Base-by-base conservation (phyloP, 2,113 vertebrate species). In the Peromyscus polionotus region DNA sequence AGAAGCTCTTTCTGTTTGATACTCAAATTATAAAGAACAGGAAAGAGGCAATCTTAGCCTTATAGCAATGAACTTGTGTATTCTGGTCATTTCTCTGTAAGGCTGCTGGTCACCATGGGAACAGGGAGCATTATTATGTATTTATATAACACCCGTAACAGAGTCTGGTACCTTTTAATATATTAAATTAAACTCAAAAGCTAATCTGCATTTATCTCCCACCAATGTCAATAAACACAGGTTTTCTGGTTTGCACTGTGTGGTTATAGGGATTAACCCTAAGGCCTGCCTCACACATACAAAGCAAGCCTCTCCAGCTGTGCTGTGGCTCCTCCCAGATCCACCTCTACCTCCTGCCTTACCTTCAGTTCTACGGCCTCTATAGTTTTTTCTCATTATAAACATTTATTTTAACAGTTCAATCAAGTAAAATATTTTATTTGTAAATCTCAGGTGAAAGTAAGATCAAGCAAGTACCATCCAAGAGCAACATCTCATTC, bases 171-270 rank as follows among this genome's bases (percentile, higher is more conserved):
- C n/a, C 11, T 95, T 85, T 87, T 45, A 95, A 93, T 67, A 39
- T 33, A 96, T 57, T 54, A 97, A 91, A 88, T 1, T n/a, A 8
- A 93, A 92, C 79, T 76, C 14, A 95, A 93, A 79, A 57, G n/a
- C 12, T 77, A 86, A 70, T 72, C 83, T 1, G 77, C 39, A 79
- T 93, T 96, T 93, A 92, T 93, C 33, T 94, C 59, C 26, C 67
- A 94, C 93, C 16, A 76, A 68, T 39, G 90, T 72, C 61, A 79
- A 26, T 54, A 96, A 83, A n/a, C 67, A 45, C 19, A 48, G 39
- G 26, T 7, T 48, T 68, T 70, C 54, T 70, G 12, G 19, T 70
- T 70, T 13, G 19, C 22, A 51, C 36, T 16, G 6, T 67, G 63
- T 87, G 31, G 42, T 36, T 67, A 67, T 14, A 33, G 65, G 19